Evolutionary conservation across 2,113 vertebrate species (phyloP), one percentile per base, ranked within the genome.

Genomic region (Eleginops maclovinus): DNA sequence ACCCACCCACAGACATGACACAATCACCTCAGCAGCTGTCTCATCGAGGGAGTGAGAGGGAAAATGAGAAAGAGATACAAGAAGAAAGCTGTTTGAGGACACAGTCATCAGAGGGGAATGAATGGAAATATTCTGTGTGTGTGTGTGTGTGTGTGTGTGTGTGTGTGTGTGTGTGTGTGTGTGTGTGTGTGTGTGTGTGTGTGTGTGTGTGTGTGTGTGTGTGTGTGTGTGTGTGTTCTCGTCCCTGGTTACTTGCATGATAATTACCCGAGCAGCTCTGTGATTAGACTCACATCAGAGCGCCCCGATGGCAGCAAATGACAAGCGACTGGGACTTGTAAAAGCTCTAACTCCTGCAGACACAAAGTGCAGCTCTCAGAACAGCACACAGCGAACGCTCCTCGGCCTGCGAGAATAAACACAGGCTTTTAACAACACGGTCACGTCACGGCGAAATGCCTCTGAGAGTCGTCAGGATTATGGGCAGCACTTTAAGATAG

Each of bases 251-350:
- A 21, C 72, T 69, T 40, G 28, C 84, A n/a, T 71, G 74, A 77
- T 89, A 85, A 89, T 82, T 80, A 83, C 71, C 72, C 40, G 40
- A 69, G 67, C 67, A 55, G 79, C 73, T 77, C 59, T 86, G 64
- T 81, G 80, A 82, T 85, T 77, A 85, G 59, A 40, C 81, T 36
- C 56, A 53, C 73, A 72, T 67, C 75, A 55, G 71, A 63, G 55
- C 31, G 31, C 31, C 31, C 5, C 21, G 53, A 74, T 53, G 55
- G 72, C 60, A 65, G 54, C 70, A 59, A 62, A 72, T 51, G 72
- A 74, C 72, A 55, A 31, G 74, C 24, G 16, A 56, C 77, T 60
- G 80, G 77, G 75, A 65, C 46, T 64, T 24, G 59, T 71, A 84
- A 67, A 77, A 75, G 53, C 50, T 54, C 62, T 13, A 54, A 79